A percentile compares a stretch with the other conserved stretches of the same genome.
Conservation (phyloP, 2,113 vertebrate genomes). For the Saimiri boliviensis region DNA sequence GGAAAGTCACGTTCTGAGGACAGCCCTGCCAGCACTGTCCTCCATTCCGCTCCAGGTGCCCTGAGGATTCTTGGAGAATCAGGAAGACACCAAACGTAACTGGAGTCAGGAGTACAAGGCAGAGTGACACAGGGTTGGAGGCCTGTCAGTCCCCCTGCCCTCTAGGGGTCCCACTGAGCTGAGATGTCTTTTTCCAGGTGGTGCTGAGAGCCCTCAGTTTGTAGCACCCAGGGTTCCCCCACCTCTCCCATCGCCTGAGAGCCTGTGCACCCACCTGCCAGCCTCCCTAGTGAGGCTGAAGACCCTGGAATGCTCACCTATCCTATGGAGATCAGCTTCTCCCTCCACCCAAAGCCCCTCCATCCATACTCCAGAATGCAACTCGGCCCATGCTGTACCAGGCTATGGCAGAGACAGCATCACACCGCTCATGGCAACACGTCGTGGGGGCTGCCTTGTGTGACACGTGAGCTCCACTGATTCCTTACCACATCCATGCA, state of each 20-base stretch:
- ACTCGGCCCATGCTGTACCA: neutral
- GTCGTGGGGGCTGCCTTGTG: too few relatives aligned
- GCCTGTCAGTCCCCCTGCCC: too few relatives aligned
- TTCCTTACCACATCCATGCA: neutral
- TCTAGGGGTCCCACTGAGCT: too few relatives aligned
- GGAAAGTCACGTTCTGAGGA: neutral
- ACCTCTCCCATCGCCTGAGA: neutral
- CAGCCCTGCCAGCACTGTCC: neutral
- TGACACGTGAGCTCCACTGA: too few relatives aligned
- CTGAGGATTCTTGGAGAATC: neutral
- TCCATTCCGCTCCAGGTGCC: neutral
- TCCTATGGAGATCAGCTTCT: neutral
- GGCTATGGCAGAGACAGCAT: too few relatives aligned
- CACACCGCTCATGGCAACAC: accelerated
- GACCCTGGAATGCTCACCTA: neutral
- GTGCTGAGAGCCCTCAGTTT: neutral
- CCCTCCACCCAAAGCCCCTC: neutral
- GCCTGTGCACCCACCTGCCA: neutral
- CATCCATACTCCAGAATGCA: neutral
- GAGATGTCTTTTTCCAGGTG: neutral
- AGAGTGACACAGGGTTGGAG: neutral
- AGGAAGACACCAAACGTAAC: neutral
- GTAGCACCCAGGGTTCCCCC: neutral
- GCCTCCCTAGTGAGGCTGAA: neutral
- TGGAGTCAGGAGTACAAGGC: too few relatives aligned